Conservation (phyloP, 1,140 invertebrate genomes). For the Propsilocerus akamusi region DNA sequence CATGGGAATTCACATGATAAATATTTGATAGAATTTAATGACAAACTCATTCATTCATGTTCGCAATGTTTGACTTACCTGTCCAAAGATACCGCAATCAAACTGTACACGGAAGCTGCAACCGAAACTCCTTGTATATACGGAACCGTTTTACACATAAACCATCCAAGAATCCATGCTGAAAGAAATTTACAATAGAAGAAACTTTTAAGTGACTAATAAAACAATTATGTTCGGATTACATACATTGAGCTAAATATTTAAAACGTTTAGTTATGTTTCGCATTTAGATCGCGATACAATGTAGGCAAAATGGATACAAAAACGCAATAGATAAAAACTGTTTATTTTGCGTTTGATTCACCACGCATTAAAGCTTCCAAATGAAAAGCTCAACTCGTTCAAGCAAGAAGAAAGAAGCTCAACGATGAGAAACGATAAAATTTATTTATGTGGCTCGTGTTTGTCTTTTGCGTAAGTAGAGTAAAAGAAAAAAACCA, state of each 20-base stretch:
- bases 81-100: conserved; percentile 84
- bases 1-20: no score
- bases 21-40: no score
- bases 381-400: no score
- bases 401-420: no score
- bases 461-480: no score
- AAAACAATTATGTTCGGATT: background rate
- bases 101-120: conserved; percentile 81
- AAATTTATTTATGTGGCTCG: no score
- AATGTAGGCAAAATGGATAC: no score
- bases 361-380: no score
- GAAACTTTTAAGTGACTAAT: conserved; percentile 6
- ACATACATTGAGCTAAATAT: background rate
- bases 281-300: background rate
- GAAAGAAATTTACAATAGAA: conserved; percentile 29
- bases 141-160: conserved; percentile 86
- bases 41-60: background rate
- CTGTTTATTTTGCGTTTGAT: no score
- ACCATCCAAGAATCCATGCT: conserved; percentile 86
- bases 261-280: background rate
- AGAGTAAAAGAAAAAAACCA: no score
- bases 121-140: conserved; percentile 90
- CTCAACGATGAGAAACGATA: no score
- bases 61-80: conserved; percentile 47
- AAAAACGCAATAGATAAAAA: no score